These are phyloP conservation scores for Zaprionus obscuricornis DNA, from an alignment of 2,888 invertebrate species.

Conservation along the genomic window DNA sequence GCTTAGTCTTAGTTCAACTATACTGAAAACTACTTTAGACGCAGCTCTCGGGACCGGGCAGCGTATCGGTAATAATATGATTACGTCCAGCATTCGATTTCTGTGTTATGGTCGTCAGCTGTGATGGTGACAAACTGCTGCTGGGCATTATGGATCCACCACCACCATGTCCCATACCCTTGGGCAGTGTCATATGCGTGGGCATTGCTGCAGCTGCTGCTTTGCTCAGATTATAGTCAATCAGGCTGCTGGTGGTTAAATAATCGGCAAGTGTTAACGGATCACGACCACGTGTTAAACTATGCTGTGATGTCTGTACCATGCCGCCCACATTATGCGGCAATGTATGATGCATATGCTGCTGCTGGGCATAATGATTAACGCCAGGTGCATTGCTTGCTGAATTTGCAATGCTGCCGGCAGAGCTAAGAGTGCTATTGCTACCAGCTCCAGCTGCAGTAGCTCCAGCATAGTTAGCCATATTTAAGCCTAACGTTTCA, in stretches of 20 bases:
- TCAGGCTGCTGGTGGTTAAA: constrained; percentile 81
- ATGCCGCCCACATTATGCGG: constrained; percentile 63
- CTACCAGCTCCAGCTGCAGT: constrained; percentile 26
- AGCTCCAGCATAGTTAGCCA: constrained; percentile 59
- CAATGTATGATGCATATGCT: constrained; percentile 76
- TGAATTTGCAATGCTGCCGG: constrained; percentile 35
- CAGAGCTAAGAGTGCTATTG: constrained; percentile 52
- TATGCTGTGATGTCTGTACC: constrained; percentile 45
- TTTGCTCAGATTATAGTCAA: constrained; percentile 82
- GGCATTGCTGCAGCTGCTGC: constrained; percentile 61
- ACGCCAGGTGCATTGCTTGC: constrained; percentile 41
- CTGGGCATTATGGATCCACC: constrained; percentile 48
- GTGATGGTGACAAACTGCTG: constrained; percentile 66
- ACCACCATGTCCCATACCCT: constrained; percentile 68
- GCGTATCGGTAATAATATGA: constrained; percentile 91
- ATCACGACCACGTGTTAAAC: constrained; percentile 69
- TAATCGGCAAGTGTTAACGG: constrained; percentile 81
- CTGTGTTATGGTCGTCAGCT: constrained; percentile 78
- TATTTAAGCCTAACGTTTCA: constrained; percentile 77
- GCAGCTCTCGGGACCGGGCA: constrained; percentile 95
- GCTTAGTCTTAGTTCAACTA: no score
- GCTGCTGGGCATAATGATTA: constrained; percentile 61
- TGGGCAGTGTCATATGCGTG: constrained; percentile 79
- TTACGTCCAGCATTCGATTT: constrained; percentile 86
- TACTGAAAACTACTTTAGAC: no score